Conservation (phyloP, 2,888 invertebrate species). For the Tridacna crocea region DNA sequence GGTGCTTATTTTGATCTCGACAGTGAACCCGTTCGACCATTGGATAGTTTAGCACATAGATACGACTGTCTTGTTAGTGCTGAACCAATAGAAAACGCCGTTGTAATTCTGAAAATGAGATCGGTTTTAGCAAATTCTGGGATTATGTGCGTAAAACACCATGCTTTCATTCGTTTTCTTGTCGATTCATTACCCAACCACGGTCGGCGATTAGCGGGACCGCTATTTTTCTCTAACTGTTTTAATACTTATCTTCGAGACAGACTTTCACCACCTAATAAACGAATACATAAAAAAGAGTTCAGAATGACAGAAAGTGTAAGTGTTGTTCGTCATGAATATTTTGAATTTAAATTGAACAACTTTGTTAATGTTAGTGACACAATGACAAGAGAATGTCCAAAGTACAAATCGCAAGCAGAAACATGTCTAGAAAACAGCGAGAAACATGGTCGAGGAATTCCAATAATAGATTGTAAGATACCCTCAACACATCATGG, state of each 20-base stretch:
- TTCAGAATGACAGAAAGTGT: neutral
- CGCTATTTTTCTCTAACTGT: constrained; percentile 1
- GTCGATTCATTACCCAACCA: constrained; percentile 5
- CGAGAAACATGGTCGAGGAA: neutral
- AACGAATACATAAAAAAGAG: neutral
- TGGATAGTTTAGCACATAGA: neutral
- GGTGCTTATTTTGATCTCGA: constrained; percentile 20
- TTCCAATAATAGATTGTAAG: neutral
- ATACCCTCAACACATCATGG: neutral
- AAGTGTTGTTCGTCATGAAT: constrained; percentile 12
- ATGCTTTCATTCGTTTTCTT: constrained; percentile 12
- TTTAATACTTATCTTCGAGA: constrained; percentile 12
- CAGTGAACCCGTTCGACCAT: neutral
- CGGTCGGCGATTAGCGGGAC: constrained; percentile 8
- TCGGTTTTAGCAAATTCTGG: constrained; percentile 11
- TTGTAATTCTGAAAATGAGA: constrained; percentile 11
- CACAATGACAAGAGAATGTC: neutral
- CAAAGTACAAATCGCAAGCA: neutral
- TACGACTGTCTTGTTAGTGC: constrained; percentile 19
- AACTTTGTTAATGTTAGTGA: constrained; percentile 5
- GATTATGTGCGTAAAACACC: neutral
- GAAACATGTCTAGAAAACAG: neutral
- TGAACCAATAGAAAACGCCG: constrained; percentile 21
- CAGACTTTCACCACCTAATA: neutral
- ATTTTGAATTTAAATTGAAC: constrained; percentile 13